A percentile compares a stretch with the other conserved stretches of the same genome.
Conservation (phyloP, 2,113 vertebrate species). For the Saccopteryx leptura region DNA sequence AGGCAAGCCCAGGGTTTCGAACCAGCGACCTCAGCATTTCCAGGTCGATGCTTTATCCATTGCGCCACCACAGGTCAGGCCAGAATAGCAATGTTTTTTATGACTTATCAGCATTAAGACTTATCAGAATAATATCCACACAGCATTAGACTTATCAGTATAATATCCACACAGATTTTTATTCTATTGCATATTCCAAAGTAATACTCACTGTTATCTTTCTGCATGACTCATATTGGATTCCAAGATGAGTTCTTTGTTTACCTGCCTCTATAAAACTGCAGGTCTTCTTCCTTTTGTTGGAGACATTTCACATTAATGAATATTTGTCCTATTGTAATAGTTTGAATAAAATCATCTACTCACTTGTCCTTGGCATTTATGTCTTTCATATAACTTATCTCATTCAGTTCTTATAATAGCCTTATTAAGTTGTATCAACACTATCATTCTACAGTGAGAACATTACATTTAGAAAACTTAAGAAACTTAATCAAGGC, state of each 20-base stretch:
- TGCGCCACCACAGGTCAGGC: too few relatives aligned
- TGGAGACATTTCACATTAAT: not conserved
- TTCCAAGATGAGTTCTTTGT: not conserved
- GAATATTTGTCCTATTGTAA: not conserved
- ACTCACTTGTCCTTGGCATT: not conserved
- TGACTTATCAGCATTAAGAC: not conserved
- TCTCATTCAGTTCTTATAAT: not conserved
- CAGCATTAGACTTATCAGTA: not conserved
- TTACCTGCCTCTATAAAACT: not conserved
- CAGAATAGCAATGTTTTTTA: not conserved
- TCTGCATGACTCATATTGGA: not conserved
- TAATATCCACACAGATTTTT: not conserved
- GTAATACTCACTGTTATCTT: not conserved
- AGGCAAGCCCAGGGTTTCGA: too few relatives aligned
- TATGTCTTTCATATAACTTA: slow-evolving; percentile 16
- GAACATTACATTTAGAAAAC: slow-evolving; percentile 6
- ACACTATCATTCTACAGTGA: not conserved
- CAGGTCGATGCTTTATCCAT: too few relatives aligned
- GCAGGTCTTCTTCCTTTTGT: not conserved
- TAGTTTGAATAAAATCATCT: not conserved
- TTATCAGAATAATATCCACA: not conserved
- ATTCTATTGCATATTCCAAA: not conserved
- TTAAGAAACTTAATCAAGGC: not conserved
- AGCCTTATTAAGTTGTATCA: not conserved
- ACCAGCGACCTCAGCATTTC: too few relatives aligned